Base-by-base conservation (phyloP, 2,113 vertebrate genomes). In the Gymnobelideus leadbeateri region DNA sequence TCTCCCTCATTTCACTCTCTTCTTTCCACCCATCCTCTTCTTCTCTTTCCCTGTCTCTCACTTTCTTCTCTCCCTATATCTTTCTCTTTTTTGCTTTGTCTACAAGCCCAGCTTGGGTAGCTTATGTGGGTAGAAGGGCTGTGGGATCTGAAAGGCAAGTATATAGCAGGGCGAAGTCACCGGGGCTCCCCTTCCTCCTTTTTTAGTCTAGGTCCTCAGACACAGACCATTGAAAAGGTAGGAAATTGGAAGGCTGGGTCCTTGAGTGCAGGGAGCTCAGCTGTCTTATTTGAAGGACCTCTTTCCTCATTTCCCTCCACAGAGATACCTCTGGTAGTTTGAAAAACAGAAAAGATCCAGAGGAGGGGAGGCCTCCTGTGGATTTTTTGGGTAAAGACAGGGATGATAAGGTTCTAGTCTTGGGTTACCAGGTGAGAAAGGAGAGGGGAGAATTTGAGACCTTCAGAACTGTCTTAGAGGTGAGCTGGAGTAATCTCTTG, bases 281-380 rank as follows among this genome's bases (percentile, higher is more conserved):
- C n/a, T 84, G 16, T 43, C n/a, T 84, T 84, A 84, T 84, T 84
- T 84, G 68, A 84, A 84, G n/a, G 2, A 7, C 28, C 6, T 23
- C n/a, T 84, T 43, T 84, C 68, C 68, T 84, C 68, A 43, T 2
- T 84, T 84, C 16, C 16, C 68, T 84, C 7, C n/a, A 84, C 37
- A 23, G n/a, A 84, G 19, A 84, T 23, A 43, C n/a, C 16, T 84
- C 16, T 23, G 37, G 26, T 84, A 84, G 68, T n/a, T 8, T 43
- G 68, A 43, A 84, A 84, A 84, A 84, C 7, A 84, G 31, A 11
- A 2, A 91, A 90, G 95, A 92, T 92, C 94, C 51, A 95, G 95
- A 94, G 91, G n/a, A 84, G 68, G 37, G 10, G 68, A 43, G 68
- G 37, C 37, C 68, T 84, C n/a, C 68, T 43, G 37, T 77, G n/a